phyloP scores from a whole-genome alignment of 2,113 vertebrate genomes.

The Hymenochirus boettgeri region DNA sequence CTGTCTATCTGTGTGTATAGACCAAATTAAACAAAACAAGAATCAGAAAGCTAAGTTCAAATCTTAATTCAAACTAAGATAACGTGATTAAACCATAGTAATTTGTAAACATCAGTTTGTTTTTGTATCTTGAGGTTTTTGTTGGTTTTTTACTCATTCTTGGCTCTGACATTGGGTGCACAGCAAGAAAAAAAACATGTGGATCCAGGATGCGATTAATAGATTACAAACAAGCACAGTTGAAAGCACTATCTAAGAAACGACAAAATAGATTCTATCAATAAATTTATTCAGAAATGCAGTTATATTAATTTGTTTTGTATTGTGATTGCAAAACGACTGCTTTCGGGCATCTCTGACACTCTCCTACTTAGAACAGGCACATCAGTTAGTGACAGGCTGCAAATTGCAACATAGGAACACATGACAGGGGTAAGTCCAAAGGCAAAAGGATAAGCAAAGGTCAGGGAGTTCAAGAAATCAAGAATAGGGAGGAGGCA shows the following conservation, averaged over 20 bases:
- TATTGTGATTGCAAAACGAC: too few species aligned
- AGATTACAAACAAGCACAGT: conserved; percentile 22
- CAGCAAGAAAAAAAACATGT: neutral
- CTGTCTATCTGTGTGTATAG: too few species aligned
- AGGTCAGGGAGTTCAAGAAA: too few species aligned
- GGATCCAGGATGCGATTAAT: conserved; percentile 41
- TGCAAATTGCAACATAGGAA: too few species aligned
- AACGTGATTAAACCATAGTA: conserved; percentile 28
- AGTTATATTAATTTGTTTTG: too few species aligned
- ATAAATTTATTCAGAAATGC: too few species aligned
- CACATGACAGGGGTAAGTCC: too few species aligned
- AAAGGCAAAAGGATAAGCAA: too few species aligned
- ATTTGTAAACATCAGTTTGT: neutral
- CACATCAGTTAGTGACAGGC: too few species aligned
- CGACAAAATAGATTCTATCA: neutral
- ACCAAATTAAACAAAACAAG: neutral
- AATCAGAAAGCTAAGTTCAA: accelerated
- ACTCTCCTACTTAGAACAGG: too few species aligned
- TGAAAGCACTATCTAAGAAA: conserved; percentile 42
- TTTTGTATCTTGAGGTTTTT: conserved; percentile 9
- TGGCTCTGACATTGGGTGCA: neutral
- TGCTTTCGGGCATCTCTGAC: too few species aligned
- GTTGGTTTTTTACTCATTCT: neutral
- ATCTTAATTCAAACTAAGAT: neutral
- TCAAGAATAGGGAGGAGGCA: too few species aligned